Evolutionary conservation across 2,113 vertebrate genomes (phyloP).

Genomic region (Ammospiza caudacuta): DNA sequence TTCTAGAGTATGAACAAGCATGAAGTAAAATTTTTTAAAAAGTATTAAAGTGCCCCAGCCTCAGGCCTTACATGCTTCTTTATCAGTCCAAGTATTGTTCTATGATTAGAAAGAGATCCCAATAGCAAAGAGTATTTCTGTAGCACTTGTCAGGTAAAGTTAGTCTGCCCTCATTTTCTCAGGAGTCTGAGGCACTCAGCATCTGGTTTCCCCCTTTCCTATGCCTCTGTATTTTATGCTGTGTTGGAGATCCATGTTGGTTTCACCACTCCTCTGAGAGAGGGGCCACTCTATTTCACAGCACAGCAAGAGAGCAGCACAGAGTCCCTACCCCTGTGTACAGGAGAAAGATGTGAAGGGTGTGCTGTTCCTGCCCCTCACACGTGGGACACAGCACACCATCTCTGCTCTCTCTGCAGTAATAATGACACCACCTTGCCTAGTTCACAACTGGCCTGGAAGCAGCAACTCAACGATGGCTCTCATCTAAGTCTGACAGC

Average conservation of each 20-base stretch:
- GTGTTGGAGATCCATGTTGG: accelerated
- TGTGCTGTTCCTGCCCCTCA: not conserved
- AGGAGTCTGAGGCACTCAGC: not conserved
- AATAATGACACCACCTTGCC: not conserved
- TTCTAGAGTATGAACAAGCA: not conserved
- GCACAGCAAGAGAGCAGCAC: not conserved
- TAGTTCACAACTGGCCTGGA: conserved; percentile 73
- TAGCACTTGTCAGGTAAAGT: not conserved
- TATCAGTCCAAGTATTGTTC: not conserved
- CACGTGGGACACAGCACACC: accelerated
- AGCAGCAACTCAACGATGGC: conserved; percentile 68
- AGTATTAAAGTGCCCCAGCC: not conserved
- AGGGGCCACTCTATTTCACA: not conserved
- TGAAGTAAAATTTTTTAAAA: not conserved
- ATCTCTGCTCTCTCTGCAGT: not conserved
- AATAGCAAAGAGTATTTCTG: not conserved
- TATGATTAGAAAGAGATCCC: not conserved
- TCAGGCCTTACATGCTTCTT: not conserved
- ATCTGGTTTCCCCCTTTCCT: not conserved
- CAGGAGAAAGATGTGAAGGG: not conserved
- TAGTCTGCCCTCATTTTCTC: not conserved
- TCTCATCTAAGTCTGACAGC: conserved; percentile 66
- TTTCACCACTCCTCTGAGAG: not conserved
- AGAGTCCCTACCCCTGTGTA: not conserved
- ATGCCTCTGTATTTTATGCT: not conserved